A percentile compares a stretch with the other conserved stretches of the same genome.
These are phyloP conservation scores for human DNA, from an alignment of 2,113 vertebrate genomes.

Conservation along the genomic window GRCh38 chr3:135170001-135170500, in stretches of 20 bases:
- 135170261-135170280: neutral
- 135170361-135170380: neutral
- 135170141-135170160: fast-evolving
- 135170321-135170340: neutral
- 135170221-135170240: neutral
- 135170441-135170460: neutral
- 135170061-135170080: neutral
- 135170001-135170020: neutral
- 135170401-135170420: neutral
- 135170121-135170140: neutral
- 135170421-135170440: neutral
- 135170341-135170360: neutral
- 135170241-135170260: neutral
- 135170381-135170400: neutral
- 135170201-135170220: neutral
- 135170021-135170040: neutral
- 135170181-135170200: neutral
- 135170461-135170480: neutral
- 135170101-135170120: neutral
- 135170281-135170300: neutral
- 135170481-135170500: neutral
- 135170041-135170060: neutral
- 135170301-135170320: neutral
- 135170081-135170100: neutral
- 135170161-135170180: neutral